Conservation (phyloP, 2,113 vertebrate species). For the Phasianus colchicus region DNA sequence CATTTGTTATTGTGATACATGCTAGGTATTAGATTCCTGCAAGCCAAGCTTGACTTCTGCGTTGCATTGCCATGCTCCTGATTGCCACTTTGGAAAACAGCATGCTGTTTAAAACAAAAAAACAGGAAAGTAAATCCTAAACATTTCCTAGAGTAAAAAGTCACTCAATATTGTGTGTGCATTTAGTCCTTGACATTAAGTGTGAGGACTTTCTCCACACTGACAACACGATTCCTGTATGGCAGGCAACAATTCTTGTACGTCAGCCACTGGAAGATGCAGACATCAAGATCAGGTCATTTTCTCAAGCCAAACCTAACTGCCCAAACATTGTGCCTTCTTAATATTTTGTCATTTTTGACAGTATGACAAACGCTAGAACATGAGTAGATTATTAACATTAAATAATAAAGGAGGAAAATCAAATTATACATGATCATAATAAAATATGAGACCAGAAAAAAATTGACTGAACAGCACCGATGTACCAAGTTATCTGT, state of each 20-base stretch:
- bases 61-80: not conserved
- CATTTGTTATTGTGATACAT: not conserved
- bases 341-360: fast-evolving
- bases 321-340: not conserved
- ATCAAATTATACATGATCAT: not conserved
- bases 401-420: not conserved
- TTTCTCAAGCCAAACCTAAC: not conserved
- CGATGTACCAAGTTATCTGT: not conserved
- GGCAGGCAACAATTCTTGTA: fast-evolving
- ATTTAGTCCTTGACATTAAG: not conserved
- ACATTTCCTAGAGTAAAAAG: not conserved
- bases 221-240: not conserved
- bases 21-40: not conserved
- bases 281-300: not conserved
- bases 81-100: not conserved
- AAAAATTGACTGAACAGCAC: not conserved
- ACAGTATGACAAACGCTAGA: not conserved
- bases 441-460: not conserved
- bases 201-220: not conserved
- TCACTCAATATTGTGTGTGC: fast-evolving
- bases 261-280: not conserved
- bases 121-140: not conserved
- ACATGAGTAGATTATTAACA: not conserved
- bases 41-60: not conserved
- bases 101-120: not conserved